A percentile compares a stretch with the other conserved stretches of the same genome.
These are phyloP conservation scores for Tursiops truncatus DNA, from an alignment of 2,113 vertebrate species.

Conservation along the genomic window DNA sequence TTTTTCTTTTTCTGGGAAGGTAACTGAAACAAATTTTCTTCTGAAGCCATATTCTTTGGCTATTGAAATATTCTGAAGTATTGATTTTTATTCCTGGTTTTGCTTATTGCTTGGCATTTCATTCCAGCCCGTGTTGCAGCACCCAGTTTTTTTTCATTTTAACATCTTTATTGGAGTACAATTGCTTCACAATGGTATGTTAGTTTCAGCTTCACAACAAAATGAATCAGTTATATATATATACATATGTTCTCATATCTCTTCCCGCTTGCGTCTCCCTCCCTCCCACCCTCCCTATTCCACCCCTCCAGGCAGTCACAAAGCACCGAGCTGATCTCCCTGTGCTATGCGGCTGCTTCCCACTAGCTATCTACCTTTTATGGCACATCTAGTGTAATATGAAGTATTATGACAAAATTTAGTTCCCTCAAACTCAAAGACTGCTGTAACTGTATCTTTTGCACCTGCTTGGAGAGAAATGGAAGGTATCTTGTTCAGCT, in stretches of 20 bases:
- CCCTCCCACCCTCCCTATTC: no score
- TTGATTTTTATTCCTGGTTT: neutral
- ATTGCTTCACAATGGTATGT: no score
- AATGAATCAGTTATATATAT: no score
- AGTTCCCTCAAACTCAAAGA: neutral
- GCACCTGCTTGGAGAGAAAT: constrained; percentile 23
- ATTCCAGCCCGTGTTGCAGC: neutral
- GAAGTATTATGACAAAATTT: constrained; percentile 37
- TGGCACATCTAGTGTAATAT: neutral
- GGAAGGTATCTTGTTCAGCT: neutral
- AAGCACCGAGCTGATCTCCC: no score
- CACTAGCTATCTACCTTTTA: neutral
- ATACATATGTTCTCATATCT: no score
- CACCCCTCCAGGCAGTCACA: no score
- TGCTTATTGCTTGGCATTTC: neutral
- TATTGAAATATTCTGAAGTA: neutral
- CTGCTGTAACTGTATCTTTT: neutral
- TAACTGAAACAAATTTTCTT: neutral
- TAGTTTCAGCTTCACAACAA: no score
- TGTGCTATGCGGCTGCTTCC: no score
- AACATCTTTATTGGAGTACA: no score
- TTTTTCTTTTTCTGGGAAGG: neutral
- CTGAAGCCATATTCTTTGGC: neutral
- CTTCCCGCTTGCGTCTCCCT: no score
- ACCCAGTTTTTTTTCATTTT: neutral